A percentile compares a stretch with the other conserved stretches of the same genome.
Evolutionary conservation across 2,113 vertebrate species (phyloP).

Genomic region (Sorex fumeus): DNA sequence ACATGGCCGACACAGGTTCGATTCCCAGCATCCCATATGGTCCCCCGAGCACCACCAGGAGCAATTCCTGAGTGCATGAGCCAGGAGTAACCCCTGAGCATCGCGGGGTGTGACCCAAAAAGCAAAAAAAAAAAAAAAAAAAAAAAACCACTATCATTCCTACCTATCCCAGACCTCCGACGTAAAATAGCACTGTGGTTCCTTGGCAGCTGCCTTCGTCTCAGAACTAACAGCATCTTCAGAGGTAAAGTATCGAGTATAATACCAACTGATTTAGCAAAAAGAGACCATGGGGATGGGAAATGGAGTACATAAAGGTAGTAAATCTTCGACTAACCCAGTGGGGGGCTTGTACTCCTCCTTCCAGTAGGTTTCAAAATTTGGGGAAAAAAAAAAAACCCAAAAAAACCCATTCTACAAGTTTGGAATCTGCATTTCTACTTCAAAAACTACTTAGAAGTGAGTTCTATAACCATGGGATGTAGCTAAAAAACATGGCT

Average conservation of each 20-base stretch:
- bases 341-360: not conserved
- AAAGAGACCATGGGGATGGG: not conserved
- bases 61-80: too few relatives aligned
- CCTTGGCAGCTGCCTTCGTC: not conserved
- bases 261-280: not conserved
- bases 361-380: not conserved
- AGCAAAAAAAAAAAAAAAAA: too few relatives aligned
- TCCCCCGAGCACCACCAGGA: too few relatives aligned
- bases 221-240: not conserved
- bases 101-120: too few relatives aligned
- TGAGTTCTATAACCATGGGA: not conserved
- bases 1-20: too few relatives aligned
- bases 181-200: not conserved
- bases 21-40: too few relatives aligned
- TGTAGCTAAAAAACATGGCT: not conserved
- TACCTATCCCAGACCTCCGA: not conserved
- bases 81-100: too few relatives aligned
- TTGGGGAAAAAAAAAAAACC: not conserved
- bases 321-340: not conserved
- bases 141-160: too few relatives aligned
- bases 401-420: conserved; percentile 12
- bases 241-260: not conserved
- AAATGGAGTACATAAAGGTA: not conserved
- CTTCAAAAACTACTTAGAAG: not conserved
- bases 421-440: conserved; percentile 28